A percentile compares a stretch with the other conserved stretches of the same genome.
Evolutionary conservation across 2,113 vertebrate genomes (phyloP).

Genomic region (Apaloderma vittatum): DNA sequence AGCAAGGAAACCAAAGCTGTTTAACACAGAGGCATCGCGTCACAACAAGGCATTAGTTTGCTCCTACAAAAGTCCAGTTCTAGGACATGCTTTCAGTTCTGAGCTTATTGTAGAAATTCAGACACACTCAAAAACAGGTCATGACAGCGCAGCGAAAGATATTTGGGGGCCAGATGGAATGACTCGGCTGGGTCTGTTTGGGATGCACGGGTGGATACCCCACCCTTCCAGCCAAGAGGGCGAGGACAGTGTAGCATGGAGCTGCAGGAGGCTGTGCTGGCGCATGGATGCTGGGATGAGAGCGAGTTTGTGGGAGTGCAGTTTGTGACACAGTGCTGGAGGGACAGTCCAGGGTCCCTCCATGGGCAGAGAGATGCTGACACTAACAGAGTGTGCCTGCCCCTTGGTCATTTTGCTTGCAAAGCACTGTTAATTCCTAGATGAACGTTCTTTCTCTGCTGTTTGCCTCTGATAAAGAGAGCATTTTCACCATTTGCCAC

Average conservation of each 20-base stretch:
- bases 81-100: slow-evolving; percentile 45
- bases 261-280: slow-evolving; percentile 54
- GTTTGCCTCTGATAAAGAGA: neutral
- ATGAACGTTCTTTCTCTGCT: neutral
- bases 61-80: neutral
- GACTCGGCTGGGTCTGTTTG: neutral
- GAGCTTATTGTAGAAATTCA: slow-evolving; percentile 12
- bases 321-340: slow-evolving; percentile 66
- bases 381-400: neutral
- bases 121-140: slow-evolving; percentile 47
- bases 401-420: neutral
- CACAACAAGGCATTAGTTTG: slow-evolving; percentile 49
- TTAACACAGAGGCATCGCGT: slow-evolving; percentile 62
- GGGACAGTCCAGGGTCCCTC: slow-evolving; percentile 10
- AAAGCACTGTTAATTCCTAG: neutral
- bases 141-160: slow-evolving; percentile 41
- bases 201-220: neutral
- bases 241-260: slow-evolving; percentile 34
- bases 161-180: slow-evolving; percentile 27
- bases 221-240: neutral
- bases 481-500: slow-evolving; percentile 1
- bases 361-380: neutral
- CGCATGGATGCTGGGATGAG: slow-evolving; percentile 53
- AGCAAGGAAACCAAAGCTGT: slow-evolving; percentile 72
- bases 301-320: slow-evolving; percentile 66